These are phyloP conservation scores for Phania funesta DNA, from an alignment of 2,888 invertebrate genomes.

Conservation along the genomic window DNA sequence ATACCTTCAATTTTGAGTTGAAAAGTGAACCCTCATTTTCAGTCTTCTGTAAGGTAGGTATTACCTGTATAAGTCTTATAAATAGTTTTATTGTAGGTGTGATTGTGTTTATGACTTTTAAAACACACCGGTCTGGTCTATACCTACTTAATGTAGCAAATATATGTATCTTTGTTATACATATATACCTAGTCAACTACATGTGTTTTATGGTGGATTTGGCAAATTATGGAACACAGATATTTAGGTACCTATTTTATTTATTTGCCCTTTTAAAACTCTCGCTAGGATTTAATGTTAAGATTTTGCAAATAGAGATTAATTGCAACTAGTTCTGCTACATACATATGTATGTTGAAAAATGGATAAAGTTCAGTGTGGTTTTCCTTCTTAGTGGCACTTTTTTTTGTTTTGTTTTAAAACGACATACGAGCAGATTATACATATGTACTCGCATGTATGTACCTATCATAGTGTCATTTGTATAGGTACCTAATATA, in stretches of 20 bases:
- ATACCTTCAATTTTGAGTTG: not conserved
- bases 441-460: not conserved
- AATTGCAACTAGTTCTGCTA: slow-evolving; percentile 1
- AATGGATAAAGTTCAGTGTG: not conserved
- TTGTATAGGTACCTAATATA: too few relatives aligned
- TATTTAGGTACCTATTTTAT: too few relatives aligned
- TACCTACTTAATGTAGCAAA: not conserved
- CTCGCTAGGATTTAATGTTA: not conserved
- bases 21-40: not conserved
- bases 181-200: not conserved
- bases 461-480: too few relatives aligned
- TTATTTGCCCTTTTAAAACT: slow-evolving; percentile 9
- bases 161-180: not conserved
- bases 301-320: slow-evolving; percentile 9
- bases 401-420: not conserved
- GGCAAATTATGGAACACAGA: not conserved
- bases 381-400: not conserved
- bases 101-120: slow-evolving; percentile 43
- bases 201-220: slow-evolving; percentile 25
- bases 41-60: not conserved
- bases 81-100: slow-evolving; percentile 49
- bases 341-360: not conserved
- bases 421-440: not conserved
- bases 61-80: not conserved
- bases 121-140: slow-evolving; percentile 15